Evolutionary conservation across 2,113 vertebrate species (phyloP).

Genomic region (Eurystomus gularis): DNA sequence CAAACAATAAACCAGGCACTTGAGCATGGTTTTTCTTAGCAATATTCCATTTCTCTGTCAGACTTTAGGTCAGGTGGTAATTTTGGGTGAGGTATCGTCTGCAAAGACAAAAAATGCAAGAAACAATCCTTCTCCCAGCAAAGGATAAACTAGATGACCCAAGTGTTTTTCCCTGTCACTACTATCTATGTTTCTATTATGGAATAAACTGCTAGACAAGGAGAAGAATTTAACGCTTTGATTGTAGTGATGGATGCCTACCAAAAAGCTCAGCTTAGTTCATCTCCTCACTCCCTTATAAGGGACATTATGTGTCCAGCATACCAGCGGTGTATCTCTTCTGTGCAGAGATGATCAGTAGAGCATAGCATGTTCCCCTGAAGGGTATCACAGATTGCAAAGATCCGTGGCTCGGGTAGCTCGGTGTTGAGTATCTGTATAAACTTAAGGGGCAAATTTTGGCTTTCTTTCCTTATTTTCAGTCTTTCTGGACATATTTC

Average conservation of each 20-base stretch:
- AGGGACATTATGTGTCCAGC: not conserved
- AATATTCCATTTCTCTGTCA: conserved; percentile 28
- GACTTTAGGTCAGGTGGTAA: conserved; percentile 9
- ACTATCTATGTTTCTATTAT: not conserved
- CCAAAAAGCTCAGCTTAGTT: not conserved
- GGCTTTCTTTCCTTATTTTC: not conserved
- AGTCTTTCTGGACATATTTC: not conserved
- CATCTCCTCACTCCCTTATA: not conserved
- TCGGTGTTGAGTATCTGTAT: not conserved
- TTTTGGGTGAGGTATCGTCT: conserved; percentile 9
- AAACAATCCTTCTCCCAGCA: not conserved
- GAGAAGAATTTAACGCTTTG: conserved; percentile 24
- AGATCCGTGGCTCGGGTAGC: not conserved
- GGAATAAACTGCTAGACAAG: not conserved
- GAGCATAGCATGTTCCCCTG: not conserved
- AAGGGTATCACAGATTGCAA: not conserved
- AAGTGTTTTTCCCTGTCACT: conserved; percentile 23
- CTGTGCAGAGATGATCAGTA: not conserved
- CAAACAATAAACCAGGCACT: not conserved
- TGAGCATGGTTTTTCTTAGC: not conserved
- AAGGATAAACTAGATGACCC: conserved; percentile 10
- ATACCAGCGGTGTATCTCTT: not conserved
- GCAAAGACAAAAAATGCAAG: conserved; percentile 35
- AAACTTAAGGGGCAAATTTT: not conserved
- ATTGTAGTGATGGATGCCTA: not conserved